Percentiles rank a stretch among this genome's conserved stretches.
Evolutionary conservation across 2,113 vertebrate species (phyloP).

Genomic region (Ailuropoda melanoleuca): DNA sequence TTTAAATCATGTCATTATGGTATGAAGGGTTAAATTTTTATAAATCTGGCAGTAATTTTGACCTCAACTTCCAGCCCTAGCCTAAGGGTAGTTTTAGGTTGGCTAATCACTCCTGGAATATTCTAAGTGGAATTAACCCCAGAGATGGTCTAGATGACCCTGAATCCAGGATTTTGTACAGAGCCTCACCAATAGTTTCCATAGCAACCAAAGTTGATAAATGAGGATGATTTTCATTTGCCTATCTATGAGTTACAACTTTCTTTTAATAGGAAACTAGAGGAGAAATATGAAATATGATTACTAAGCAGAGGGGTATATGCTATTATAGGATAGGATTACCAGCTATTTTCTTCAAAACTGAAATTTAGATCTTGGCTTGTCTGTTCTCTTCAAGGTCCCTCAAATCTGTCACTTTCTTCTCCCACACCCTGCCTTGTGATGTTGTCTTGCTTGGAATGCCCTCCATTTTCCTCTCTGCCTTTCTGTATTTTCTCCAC

Average conservation of each 20-base stretch:
- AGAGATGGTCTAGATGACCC: constrained; percentile 9
- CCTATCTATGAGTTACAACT: constrained; percentile 29
- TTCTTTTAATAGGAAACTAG: constrained; percentile 51
- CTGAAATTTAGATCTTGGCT: neutral
- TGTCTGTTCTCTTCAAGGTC: neutral
- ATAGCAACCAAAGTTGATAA: constrained; percentile 55
- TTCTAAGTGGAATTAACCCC: neutral
- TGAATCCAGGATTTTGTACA: neutral
- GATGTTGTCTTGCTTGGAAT: neutral
- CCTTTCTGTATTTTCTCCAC: neutral
- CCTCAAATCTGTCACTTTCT: neutral
- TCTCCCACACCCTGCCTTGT: neutral
- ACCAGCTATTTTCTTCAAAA: neutral
- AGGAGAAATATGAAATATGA: constrained; percentile 24
- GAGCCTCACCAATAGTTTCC: constrained; percentile 28
- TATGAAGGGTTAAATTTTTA: constrained; percentile 46
- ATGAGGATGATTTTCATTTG: constrained; percentile 44
- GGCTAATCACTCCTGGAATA: constrained; percentile 23
- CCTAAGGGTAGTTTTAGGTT: neutral
- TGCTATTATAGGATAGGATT: neutral
- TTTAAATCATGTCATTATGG: constrained; percentile 14
- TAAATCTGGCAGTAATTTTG: constrained; percentile 26
- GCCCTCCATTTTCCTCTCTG: neutral
- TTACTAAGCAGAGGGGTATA: neutral
- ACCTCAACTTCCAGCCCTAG: neutral